Evolutionary conservation across 2,797 vertebrate genomes (phyloP).

Genomic region (Onychomys leucogaster): DNA sequence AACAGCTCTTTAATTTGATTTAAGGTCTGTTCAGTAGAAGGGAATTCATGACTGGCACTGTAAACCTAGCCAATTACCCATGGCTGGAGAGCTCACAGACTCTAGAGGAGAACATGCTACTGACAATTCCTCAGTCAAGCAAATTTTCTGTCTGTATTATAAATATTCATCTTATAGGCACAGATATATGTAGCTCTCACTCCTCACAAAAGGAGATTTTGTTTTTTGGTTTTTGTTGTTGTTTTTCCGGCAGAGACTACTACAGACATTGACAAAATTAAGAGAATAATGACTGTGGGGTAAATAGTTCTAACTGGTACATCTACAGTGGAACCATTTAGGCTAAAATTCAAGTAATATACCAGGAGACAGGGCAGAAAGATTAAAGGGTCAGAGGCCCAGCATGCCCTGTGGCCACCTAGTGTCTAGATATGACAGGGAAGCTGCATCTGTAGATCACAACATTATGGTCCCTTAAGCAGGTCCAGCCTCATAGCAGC

Average conservation of each 20-base stretch:
- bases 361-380: not conserved
- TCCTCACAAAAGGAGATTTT: too few relatives aligned
- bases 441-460: not conserved
- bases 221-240: not conserved
- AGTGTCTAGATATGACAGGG: not conserved
- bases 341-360: not conserved
- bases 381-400: not conserved
- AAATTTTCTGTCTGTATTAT: not conserved
- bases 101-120: not conserved
- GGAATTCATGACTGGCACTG: too few relatives aligned
- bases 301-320: not conserved
- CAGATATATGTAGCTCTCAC: not conserved
- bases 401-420: too few relatives aligned
- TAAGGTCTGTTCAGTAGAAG: not conserved
- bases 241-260: not conserved
- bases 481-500: too few relatives aligned
- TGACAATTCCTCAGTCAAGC: not conserved
- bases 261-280: not conserved
- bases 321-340: too few relatives aligned
- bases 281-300: not conserved
- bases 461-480: too few relatives aligned
- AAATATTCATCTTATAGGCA: not conserved
- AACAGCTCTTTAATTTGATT: not conserved
- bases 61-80: not conserved
- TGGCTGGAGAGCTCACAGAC: not conserved